Evolutionary conservation across 2,888 invertebrate genomes (phyloP).

Genomic region (Platycheirus rosarum): DNA sequence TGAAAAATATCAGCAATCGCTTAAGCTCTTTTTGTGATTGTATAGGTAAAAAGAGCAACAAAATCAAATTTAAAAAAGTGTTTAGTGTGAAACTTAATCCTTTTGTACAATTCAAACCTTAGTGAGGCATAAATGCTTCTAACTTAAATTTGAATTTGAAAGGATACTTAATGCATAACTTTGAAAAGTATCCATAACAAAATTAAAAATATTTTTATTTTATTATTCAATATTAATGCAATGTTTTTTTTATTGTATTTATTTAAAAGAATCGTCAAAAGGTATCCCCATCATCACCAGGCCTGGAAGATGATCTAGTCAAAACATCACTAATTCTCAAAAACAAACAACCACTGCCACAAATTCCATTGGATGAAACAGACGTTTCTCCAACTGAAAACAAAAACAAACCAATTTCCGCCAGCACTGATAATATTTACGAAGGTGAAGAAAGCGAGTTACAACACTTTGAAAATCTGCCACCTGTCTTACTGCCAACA

Average conservation of each 20-base stretch:
- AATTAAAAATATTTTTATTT: no score
- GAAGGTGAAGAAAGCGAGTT: conserved; percentile 82
- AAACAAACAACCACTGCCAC: conserved; percentile 83
- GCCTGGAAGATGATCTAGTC: conserved; percentile 80
- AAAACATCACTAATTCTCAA: conserved; percentile 82
- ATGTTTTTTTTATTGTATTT: conserved; percentile 66
- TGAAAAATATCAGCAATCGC: no score
- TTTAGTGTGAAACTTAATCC: no score
- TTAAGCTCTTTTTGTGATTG: no score
- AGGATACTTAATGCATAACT: no score
- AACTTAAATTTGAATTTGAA: no score
- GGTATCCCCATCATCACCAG: conserved; percentile 81
- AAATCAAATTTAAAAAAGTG: no score
- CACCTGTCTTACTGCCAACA: conserved; percentile 79
- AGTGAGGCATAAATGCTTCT: no score
- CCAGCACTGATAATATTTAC: conserved; percentile 83
- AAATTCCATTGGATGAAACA: conserved; percentile 78
- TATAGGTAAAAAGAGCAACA: no score
- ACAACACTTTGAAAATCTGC: conserved; percentile 81
- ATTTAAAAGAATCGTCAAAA: conserved; percentile 79
- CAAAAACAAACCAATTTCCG: conserved; percentile 43
- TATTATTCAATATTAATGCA: no score
- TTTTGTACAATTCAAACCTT: no score
- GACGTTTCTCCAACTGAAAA: conserved; percentile 50
- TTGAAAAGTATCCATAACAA: no score